These are phyloP conservation scores for Sebastes steindachneri DNA, from an alignment of 2,797 vertebrate genomes.

Conservation along the genomic window DNA sequence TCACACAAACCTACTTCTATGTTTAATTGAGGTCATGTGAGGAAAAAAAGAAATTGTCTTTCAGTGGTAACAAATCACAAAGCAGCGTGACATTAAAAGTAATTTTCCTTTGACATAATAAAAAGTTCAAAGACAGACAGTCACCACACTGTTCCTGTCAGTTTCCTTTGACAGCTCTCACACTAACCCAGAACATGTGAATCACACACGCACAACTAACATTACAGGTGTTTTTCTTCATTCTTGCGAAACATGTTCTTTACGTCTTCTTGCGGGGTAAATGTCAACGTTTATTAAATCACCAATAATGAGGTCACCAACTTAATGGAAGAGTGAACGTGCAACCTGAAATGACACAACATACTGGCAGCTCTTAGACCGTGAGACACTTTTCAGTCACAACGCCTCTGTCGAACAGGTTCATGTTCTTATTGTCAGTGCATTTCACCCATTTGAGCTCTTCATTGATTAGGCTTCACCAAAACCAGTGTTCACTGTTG, in stretches of 20 bases:
- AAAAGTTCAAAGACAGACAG: constrained; percentile 58
- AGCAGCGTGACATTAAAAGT: constrained; percentile 50
- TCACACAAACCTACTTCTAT: constrained; percentile 22
- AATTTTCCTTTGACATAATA: constrained; percentile 65
- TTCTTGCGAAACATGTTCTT: constrained; percentile 12
- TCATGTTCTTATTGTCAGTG: not conserved
- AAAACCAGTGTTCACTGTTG: not conserved
- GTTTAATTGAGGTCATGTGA: constrained; percentile 57
- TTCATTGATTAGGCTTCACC: not conserved
- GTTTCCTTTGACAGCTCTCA: constrained; percentile 63
- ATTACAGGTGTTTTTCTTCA: constrained; percentile 39
- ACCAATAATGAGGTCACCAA: not conserved
- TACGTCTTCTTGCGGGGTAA: not conserved
- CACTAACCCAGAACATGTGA: constrained; percentile 55
- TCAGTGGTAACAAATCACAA: constrained; percentile 39
- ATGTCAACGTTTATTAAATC: constrained; percentile 44
- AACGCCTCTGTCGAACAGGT: not conserved
- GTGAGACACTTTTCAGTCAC: not conserved
- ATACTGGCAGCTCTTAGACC: not conserved
- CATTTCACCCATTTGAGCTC: not conserved
- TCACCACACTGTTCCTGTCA: constrained; percentile 62
- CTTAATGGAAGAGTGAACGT: not conserved
- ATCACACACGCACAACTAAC: constrained; percentile 23
- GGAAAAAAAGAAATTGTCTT: constrained; percentile 35
- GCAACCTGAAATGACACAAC: not conserved